phyloP scores from a whole-genome alignment of 2,888 invertebrate genomes.

The Molorchus minor region DNA sequence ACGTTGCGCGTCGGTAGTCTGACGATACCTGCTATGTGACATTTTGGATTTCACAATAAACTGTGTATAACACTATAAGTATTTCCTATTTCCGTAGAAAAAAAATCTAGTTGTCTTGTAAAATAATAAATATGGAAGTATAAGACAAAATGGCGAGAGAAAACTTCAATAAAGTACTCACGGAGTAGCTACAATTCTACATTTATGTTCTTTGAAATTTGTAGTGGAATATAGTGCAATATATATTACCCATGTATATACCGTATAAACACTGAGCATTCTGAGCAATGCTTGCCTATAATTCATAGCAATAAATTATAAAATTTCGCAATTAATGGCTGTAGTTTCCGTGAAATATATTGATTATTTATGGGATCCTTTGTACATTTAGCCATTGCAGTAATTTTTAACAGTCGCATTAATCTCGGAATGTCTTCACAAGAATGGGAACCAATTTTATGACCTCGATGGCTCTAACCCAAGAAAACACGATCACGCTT shows the following conservation, averaged over 20 bases:
- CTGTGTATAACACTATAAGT: too few species aligned
- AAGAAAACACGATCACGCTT: constrained; percentile 7
- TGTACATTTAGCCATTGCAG: constrained; percentile 36
- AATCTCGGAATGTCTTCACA: constrained; percentile 27
- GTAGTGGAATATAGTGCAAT: constrained; percentile 30
- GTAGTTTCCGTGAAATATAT: constrained; percentile 49
- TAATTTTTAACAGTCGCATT: constrained; percentile 35
- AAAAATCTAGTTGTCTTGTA: too few species aligned
- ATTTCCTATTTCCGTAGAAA: too few species aligned
- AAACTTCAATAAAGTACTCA: constrained; percentile 33
- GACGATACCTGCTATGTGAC: too few species aligned
- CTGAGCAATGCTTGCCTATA: constrained; percentile 36
- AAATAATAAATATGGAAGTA: constrained; percentile 6
- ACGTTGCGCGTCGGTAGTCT: too few species aligned
- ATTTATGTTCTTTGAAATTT: constrained; percentile 30
- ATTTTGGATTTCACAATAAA: too few species aligned
- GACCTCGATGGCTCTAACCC: constrained; percentile 27
- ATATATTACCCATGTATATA: constrained; percentile 33
- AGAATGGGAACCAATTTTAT: constrained; percentile 30
- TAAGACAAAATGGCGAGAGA: neutral
- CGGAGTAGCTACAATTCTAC: constrained; percentile 22
- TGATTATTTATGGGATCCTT: constrained; percentile 48
- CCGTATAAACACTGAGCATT: constrained; percentile 31
- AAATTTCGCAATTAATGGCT: constrained; percentile 49
- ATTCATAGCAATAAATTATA: constrained; percentile 46